phyloP scores from a whole-genome alignment of 1,140 invertebrate genomes.

The Reticulitermes speratus region DNA sequence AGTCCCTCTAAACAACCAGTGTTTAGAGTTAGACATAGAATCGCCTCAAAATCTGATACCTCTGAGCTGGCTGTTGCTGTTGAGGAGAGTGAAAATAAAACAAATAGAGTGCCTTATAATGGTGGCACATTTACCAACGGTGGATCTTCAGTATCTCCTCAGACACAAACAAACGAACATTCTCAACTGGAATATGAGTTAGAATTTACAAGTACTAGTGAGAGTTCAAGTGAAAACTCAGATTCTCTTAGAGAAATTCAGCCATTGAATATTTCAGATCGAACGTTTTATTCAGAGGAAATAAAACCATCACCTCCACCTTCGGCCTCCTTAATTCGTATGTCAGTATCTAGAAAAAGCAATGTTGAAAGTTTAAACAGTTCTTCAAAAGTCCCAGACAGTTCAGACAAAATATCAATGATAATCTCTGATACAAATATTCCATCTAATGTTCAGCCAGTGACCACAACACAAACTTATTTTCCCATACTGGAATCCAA shows the following conservation, averaged over 20 bases:
- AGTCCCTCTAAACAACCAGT: not conserved
- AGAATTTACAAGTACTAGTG: not conserved
- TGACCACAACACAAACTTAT: not conserved
- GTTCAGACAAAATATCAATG: not conserved
- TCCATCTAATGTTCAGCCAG: not conserved
- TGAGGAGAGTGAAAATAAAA: not conserved
- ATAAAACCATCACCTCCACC: slow-evolving; percentile 43
- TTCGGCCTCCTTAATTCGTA: not conserved
- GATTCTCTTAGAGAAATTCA: slow-evolving; percentile 44
- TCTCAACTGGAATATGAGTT: not conserved
- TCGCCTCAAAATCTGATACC: not conserved
- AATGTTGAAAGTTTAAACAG: not conserved
- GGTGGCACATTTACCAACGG: not conserved
- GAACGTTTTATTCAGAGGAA: slow-evolving; percentile 41
- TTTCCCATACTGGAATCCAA: not conserved
- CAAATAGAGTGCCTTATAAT: not conserved
- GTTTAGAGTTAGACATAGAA: not conserved
- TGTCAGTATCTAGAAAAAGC: not conserved
- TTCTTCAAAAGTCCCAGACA: not conserved
- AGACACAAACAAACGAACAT: not conserved
- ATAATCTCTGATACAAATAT: not conserved
- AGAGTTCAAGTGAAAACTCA: not conserved
- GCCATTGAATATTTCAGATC: slow-evolving; percentile 49
- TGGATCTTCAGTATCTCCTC: not conserved
- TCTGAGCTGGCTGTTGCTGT: not conserved